Percentiles rank a stretch among this genome's conserved stretches.
Evolutionary conservation across 2,888 invertebrate genomes (phyloP).

Genomic region (Tribolium freemani): DNA sequence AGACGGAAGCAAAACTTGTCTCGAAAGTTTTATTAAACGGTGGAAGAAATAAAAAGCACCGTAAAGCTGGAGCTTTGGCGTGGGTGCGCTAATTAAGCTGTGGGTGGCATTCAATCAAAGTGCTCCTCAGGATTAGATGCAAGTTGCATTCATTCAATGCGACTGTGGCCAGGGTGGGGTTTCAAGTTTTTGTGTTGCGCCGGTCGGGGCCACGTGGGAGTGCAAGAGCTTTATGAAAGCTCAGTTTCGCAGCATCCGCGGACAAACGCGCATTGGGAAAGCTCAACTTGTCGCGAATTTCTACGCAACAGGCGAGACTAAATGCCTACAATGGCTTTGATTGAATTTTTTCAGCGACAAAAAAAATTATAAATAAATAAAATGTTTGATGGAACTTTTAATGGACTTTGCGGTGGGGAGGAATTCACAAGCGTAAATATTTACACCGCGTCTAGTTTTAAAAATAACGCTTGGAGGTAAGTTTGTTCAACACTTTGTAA

Average conservation of each 20-base stretch:
- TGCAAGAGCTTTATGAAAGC: slow-evolving; percentile 49
- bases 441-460: neutral
- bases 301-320: slow-evolving; percentile 50
- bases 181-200: slow-evolving; percentile 49
- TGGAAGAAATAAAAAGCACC: slow-evolving; percentile 5
- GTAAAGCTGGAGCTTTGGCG: slow-evolving; percentile 20
- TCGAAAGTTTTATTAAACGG: slow-evolving; percentile 9
- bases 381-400: neutral
- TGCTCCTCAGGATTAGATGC: slow-evolving; percentile 24
- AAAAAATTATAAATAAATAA: neutral
- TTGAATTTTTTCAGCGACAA: neutral
- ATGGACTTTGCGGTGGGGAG: neutral
- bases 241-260: slow-evolving; percentile 54
- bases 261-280: slow-evolving; percentile 36
- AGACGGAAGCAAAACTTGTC: neutral
- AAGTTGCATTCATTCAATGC: slow-evolving; percentile 38
- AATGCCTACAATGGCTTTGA: neutral
- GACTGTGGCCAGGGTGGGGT: slow-evolving; percentile 33
- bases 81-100: slow-evolving; percentile 27
- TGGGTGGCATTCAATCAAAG: slow-evolving; percentile 31
- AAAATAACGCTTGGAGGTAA: neutral
- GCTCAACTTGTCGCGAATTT: neutral
- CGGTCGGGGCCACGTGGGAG: slow-evolving; percentile 50
- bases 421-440: neutral
- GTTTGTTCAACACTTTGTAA: neutral